Evolutionary conservation across 35 echinoderm and acorn worm species (phyloP).

Genomic region (Ophioderma brevispina): DNA sequence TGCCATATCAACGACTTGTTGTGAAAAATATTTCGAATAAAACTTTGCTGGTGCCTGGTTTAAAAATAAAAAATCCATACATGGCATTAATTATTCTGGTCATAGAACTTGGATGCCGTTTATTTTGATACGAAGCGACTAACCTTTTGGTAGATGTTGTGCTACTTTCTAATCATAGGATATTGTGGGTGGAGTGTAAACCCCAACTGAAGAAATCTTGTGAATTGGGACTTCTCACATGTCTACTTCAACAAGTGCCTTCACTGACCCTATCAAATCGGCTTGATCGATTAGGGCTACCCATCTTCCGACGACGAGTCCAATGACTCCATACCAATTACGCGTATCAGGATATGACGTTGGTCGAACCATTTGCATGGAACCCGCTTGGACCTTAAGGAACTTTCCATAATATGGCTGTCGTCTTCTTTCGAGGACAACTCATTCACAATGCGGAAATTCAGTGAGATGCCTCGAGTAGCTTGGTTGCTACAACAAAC

Average conservation of each 20-base stretch:
- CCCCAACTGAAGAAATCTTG: neutral
- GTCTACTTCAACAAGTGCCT: neutral
- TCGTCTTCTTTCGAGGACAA: neutral
- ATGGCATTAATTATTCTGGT: neutral
- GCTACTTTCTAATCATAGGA: neutral
- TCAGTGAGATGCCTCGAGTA: neutral
- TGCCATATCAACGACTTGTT: conserved; percentile 24
- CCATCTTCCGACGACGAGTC: neutral
- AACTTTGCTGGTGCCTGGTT: neutral
- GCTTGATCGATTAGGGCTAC: neutral
- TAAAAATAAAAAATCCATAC: conserved; percentile 18
- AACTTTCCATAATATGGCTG: neutral
- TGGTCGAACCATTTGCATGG: conserved; percentile 8
- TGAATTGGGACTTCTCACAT: neutral
- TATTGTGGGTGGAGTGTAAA: neutral
- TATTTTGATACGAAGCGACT: neutral
- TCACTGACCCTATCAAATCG: conserved; percentile 16
- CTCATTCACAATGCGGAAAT: neutral
- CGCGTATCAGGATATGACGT: neutral
- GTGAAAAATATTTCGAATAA: neutral
- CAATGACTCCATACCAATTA: neutral
- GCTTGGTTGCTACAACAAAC: neutral
- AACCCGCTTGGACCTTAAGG: conserved; percentile 14
- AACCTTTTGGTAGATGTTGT: neutral
- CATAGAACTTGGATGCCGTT: neutral